Evolutionary conservation across 2,113 vertebrate species (phyloP).

Genomic region (Carassius auratus): DNA sequence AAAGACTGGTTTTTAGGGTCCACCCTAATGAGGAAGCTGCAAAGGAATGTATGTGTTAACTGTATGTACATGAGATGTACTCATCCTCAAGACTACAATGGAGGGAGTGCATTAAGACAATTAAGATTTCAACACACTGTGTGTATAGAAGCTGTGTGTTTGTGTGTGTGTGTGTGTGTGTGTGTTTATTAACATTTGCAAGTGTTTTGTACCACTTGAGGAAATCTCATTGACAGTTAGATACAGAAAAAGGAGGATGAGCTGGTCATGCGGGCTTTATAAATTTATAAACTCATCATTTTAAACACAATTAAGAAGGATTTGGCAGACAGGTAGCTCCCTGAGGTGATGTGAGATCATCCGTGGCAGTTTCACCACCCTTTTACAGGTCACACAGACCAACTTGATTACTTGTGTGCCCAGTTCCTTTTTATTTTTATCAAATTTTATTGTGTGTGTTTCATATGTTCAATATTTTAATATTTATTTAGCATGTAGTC

Average conservation of each 20-base stretch:
- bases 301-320: background rate
- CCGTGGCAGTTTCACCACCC: background rate
- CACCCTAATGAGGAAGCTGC: constrained; percentile 69
- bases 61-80: constrained; percentile 5
- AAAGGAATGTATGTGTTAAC: constrained; percentile 60
- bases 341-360: background rate
- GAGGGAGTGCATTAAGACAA: background rate
- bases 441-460: background rate
- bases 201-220: background rate
- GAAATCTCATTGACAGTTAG: background rate
- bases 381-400: background rate
- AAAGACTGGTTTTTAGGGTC: constrained; percentile 62
- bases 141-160: background rate
- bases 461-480: background rate
- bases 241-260: background rate
- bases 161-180: background rate
- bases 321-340: background rate
- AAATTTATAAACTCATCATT: background rate
- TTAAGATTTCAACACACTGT: background rate
- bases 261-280: background rate
- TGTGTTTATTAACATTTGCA: background rate
- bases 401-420: background rate
- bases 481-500: too few species aligned
- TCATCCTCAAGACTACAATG: constrained; percentile 25
- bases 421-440: background rate